Evolutionary conservation across 2,113 vertebrate species (phyloP), one percentile per base, ranked within the genome.

Genomic region (Polypterus bichir): DNA sequence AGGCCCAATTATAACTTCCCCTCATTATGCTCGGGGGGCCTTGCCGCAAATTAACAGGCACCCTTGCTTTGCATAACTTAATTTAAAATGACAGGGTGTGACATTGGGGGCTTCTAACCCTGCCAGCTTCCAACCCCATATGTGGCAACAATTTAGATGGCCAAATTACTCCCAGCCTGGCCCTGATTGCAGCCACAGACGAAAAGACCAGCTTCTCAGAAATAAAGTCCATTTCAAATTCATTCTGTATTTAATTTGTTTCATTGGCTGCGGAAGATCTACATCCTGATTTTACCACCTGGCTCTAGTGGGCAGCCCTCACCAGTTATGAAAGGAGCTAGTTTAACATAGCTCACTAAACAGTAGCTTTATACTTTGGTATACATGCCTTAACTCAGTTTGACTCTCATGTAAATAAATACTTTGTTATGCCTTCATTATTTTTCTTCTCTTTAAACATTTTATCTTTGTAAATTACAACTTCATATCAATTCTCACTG

Each of bases 1-100:
- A 90, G 92, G 89, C 89, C 90, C 96, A 97, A 97, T 98, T 97
- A 95, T 77, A 77, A 82, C 86, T 89, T 92, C 90, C 89, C 88
- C 89, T 90, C 84, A 85, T 88, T 87, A 86, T 87, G 79, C 87
- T 83, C 77, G 71, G 75, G 84, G 88, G 87, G 87, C 86, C 84
- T 73, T 72, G 81, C 85, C 79, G 83, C 79, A 85, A 85, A 86
- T 86, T 85, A 79, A 75, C 77, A 83, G 82, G 84, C 85, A 65
- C 68, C 85, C 86, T 85, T 79, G 83, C 83, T 91, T 91, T 92
- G 93, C 92, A 90, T 91, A 91, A 95, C 92, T 93, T 97, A 97
- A 97, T 93, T 84, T 81, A 74, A 91, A 95, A 91, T 93, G 94
- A 93, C 93, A 95, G 93, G 85, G 74, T 87, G 89, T 95, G 93